Conservation (phyloP, 30 jellyfish, hydroid and myxozoan species). For the Sanderia malayensis region DNA sequence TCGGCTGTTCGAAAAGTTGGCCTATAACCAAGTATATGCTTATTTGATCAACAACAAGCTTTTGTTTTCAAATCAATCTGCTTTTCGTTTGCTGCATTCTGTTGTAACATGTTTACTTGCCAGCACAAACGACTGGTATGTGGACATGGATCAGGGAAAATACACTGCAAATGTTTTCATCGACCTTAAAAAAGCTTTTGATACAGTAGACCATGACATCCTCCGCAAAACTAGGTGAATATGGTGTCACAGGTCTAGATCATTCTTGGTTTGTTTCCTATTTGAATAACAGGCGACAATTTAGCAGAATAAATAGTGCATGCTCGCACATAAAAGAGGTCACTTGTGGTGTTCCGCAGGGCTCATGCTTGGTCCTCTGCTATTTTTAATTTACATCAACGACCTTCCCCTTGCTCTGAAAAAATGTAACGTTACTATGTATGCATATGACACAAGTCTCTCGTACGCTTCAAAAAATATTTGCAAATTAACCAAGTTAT, state of each 20-base stretch:
- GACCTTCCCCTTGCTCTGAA: conserved; percentile 27
- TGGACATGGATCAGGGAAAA: background rate
- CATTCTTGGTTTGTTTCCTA: conserved; percentile 8
- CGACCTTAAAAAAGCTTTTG: conserved; percentile 5
- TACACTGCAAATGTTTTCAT: background rate
- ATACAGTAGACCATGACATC: conserved; percentile 10
- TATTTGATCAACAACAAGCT: background rate
- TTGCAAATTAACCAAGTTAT: background rate
- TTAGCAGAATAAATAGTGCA: conserved; percentile 5
- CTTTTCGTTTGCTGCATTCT: conserved; percentile 10
- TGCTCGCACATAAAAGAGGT: conserved; percentile 18
- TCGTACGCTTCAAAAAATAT: conserved; percentile 10
- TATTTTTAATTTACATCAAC: conserved; percentile 28
- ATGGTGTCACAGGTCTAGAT: conserved; percentile 10
- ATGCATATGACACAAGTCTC: conserved; percentile 37
- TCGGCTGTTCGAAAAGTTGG: conserved; percentile 13
- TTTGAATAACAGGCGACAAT: conserved; percentile 7
- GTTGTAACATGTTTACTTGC: conserved; percentile 7
- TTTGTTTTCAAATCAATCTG: conserved; percentile 4
- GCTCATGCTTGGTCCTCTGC: conserved; percentile 55
- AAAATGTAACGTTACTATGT: conserved; percentile 33
- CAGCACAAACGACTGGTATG: conserved; percentile 13
- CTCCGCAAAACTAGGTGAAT: conserved; percentile 10
- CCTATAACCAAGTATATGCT: conserved; percentile 15
- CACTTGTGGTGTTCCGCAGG: conserved; percentile 57